Evolutionary conservation across 2,888 invertebrate genomes (phyloP).

Genomic region (Sarcophaga caerulescens): DNA sequence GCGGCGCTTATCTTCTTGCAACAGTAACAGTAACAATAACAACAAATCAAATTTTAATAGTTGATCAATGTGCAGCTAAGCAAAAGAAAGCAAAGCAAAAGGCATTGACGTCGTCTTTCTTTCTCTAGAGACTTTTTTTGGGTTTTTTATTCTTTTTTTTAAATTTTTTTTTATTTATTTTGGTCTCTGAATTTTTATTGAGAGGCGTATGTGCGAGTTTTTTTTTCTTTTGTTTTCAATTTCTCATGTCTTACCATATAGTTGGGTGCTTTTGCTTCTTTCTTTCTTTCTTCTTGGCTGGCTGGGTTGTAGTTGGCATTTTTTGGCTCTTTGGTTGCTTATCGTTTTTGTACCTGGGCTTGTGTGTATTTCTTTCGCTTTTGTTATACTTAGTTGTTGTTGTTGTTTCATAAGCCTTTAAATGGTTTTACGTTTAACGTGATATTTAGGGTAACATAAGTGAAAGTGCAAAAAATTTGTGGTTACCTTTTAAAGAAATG

Average conservation of each 20-base stretch:
- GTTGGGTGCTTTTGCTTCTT: slow-evolving; percentile 47
- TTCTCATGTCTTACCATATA: slow-evolving; percentile 6
- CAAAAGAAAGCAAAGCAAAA: slow-evolving; percentile 7
- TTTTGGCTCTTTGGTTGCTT: slow-evolving; percentile 47
- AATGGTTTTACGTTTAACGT: slow-evolving; percentile 55
- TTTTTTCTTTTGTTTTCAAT: slow-evolving; percentile 28
- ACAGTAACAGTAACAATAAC: background rate
- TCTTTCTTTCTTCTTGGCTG: slow-evolving; percentile 54
- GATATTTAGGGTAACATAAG: slow-evolving; percentile 72
- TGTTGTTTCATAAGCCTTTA: slow-evolving; percentile 45
- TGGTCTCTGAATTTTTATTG: slow-evolving; percentile 22
- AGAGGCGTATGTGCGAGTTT: slow-evolving; percentile 60
- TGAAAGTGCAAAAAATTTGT: slow-evolving; percentile 74
- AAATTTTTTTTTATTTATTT: background rate
- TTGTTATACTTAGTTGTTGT: slow-evolving; percentile 11
- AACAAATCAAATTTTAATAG: background rate
- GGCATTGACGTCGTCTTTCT: slow-evolving; percentile 25
- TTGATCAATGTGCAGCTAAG: background rate
- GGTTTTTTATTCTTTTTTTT: background rate
- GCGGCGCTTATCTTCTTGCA: slow-evolving; percentile 65
- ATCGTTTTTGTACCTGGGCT: background rate
- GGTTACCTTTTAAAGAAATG: slow-evolving; percentile 36
- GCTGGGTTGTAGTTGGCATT: slow-evolving; percentile 35
- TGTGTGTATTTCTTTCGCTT: background rate
- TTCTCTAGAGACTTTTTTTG: slow-evolving; percentile 6